phyloP scores from a whole-genome alignment of 1,140 invertebrate species.

The Bombus ignitus region DNA sequence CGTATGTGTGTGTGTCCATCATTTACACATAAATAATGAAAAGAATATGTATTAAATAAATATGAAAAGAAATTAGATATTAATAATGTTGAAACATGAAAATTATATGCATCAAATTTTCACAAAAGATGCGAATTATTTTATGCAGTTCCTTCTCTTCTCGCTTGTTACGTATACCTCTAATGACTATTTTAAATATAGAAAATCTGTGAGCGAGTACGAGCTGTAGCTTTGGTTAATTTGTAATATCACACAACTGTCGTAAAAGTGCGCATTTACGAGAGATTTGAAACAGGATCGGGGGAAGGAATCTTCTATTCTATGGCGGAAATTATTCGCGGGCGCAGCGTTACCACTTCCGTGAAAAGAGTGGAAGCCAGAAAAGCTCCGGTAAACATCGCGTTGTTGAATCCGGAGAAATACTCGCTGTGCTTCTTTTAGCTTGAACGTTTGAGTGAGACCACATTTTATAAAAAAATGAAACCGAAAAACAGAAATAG shows the following conservation, averaged over 20 bases:
- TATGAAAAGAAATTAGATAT: not conserved
- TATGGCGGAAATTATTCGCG: slow-evolving; percentile 2
- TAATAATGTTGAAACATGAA: not conserved
- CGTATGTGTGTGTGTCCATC: no score
- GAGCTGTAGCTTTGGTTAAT: not conserved
- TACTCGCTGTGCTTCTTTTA: not conserved
- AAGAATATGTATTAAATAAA: no score
- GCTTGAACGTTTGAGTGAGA: not conserved
- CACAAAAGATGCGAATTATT: not conserved
- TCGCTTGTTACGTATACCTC: not conserved
- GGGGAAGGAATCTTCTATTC: slow-evolving; percentile 1
- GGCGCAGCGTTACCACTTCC: not conserved
- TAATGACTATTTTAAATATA: not conserved
- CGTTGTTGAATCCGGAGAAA: slow-evolving; percentile 22
- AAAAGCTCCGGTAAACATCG: slow-evolving; percentile 6
- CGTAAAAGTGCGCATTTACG: not conserved
- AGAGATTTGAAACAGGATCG: not conserved
- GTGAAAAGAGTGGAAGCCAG: slow-evolving; percentile 7
- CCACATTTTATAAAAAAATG: not conserved
- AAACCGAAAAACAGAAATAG: no score
- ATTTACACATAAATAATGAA: no score
- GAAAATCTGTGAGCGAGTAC: not conserved
- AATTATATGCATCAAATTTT: not conserved
- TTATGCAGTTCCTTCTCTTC: not conserved
- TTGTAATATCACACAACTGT: not conserved